Evolutionary conservation across 1,140 invertebrate species (phyloP).

Genomic region (Octopus bimaculoides): DNA sequence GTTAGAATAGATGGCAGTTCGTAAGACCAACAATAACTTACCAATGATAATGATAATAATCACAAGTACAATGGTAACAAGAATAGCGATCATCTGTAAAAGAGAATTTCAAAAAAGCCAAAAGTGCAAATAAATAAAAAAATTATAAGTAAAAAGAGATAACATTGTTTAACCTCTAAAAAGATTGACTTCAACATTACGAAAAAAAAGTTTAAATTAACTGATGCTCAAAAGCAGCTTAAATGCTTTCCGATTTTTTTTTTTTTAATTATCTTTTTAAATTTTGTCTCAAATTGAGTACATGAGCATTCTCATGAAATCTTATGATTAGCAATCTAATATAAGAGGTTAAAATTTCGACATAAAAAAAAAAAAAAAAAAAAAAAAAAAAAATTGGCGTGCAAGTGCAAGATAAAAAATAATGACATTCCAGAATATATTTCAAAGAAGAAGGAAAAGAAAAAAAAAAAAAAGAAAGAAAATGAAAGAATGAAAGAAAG

Average conservation of each 20-base stretch:
- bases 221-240: too few relatives aligned
- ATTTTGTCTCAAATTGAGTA: too few relatives aligned
- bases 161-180: neutral
- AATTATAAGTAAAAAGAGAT: neutral
- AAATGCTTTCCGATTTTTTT: neutral
- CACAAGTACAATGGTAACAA: constrained; percentile 39
- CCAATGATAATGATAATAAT: constrained; percentile 35
- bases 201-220: neutral
- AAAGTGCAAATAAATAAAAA: constrained; percentile 14
- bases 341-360: neutral
- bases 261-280: neutral
- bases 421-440: neutral
- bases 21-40: constrained; percentile 24
- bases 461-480: constrained; percentile 18
- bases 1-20: neutral
- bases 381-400: neutral
- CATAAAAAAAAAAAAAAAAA: constrained; percentile 4
- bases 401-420: neutral
- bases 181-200: neutral
- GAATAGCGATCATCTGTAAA: constrained; percentile 43
- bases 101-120: constrained; percentile 25
- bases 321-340: neutral
- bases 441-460: constrained; percentile 14
- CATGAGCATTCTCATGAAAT: neutral
- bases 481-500: constrained; percentile 12